These are phyloP conservation scores for Drosophila quadrilineata DNA, from an alignment of 1,140 invertebrate species.

Conservation along the genomic window DNA sequence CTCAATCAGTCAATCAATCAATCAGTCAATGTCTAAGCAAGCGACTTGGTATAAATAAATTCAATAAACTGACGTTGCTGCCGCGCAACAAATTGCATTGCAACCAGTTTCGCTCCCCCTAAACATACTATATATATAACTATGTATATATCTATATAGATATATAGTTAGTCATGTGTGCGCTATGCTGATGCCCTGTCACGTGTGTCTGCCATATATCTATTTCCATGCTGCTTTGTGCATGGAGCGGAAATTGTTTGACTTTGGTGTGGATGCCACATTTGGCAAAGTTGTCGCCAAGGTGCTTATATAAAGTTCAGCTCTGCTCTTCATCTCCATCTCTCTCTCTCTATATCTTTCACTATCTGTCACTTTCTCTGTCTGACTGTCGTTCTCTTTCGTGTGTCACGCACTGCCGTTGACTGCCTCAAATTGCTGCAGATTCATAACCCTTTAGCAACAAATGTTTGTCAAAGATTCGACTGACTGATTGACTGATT, in stretches of 20 bases:
- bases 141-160: too few relatives aligned
- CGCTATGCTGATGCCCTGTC: too few relatives aligned
- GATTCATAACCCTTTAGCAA: constrained; percentile 6
- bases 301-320: not conserved
- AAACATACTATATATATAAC: too few relatives aligned
- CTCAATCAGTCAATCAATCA: constrained; percentile 53
- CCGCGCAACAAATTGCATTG: constrained; percentile 68
- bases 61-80: constrained; percentile 62
- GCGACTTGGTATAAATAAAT: constrained; percentile 64
- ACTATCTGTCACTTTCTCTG: not conserved
- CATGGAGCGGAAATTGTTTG: constrained; percentile 60
- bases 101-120: too few relatives aligned
- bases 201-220: too few relatives aligned
- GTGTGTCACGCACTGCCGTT: too few relatives aligned
- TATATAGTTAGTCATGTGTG: too few relatives aligned
- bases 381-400: too few relatives aligned
- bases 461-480: constrained; percentile 13
- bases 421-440: not conserved
- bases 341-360: not conserved
- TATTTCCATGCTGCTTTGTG: not conserved
- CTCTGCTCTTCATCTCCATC: not conserved
- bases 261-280: constrained; percentile 51
- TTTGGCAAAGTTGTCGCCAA: constrained; percentile 1
- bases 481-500: too few relatives aligned
- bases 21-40: constrained; percentile 57